These are phyloP conservation scores for Amphipyra berbera DNA, from an alignment of 2,888 invertebrate species.

Conservation along the genomic window DNA sequence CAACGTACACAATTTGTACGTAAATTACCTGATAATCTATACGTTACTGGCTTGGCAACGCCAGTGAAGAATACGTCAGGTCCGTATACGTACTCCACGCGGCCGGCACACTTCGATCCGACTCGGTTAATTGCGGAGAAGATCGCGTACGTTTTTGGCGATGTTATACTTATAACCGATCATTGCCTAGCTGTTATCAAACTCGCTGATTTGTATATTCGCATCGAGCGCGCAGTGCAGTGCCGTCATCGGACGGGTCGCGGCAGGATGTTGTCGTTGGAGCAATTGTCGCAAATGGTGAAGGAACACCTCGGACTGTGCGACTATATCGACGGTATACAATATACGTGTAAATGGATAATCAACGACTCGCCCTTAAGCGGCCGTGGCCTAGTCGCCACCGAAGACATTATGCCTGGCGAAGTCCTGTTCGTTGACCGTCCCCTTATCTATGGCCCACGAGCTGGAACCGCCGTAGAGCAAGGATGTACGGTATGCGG, in stretches of 20 bases:
- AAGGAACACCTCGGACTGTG: slow-evolving; percentile 82
- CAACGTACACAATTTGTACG: slow-evolving; percentile 50
- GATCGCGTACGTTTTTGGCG: slow-evolving; percentile 77
- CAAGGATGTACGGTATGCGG: slow-evolving; percentile 92
- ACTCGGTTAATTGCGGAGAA: slow-evolving; percentile 78
- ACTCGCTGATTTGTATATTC: slow-evolving; percentile 82
- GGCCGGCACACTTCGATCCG: slow-evolving; percentile 74
- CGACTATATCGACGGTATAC: slow-evolving; percentile 66
- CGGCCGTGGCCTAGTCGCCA: slow-evolving; percentile 93
- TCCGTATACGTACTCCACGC: slow-evolving; percentile 71
- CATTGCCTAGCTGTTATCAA: slow-evolving; percentile 82
- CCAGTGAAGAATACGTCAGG: slow-evolving; percentile 75
- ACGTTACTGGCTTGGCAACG: slow-evolving; percentile 78
- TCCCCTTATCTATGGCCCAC: slow-evolving; percentile 93
- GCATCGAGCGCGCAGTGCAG: slow-evolving; percentile 83
- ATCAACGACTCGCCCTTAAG: slow-evolving; percentile 90
- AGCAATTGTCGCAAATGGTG: slow-evolving; percentile 85
- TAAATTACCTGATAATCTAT: slow-evolving; percentile 72
- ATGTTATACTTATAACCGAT: slow-evolving; percentile 75
- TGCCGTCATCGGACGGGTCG: slow-evolving; percentile 78
- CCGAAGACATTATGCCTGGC: slow-evolving; percentile 91
- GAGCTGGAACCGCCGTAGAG: slow-evolving; percentile 87
- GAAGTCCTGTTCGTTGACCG: slow-evolving; percentile 93
- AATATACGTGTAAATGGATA: slow-evolving; percentile 88
- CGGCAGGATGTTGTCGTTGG: slow-evolving; percentile 88